phyloP scores from a whole-genome alignment of 1,140 invertebrate genomes.

The Drosophila kurseongensis region DNA sequence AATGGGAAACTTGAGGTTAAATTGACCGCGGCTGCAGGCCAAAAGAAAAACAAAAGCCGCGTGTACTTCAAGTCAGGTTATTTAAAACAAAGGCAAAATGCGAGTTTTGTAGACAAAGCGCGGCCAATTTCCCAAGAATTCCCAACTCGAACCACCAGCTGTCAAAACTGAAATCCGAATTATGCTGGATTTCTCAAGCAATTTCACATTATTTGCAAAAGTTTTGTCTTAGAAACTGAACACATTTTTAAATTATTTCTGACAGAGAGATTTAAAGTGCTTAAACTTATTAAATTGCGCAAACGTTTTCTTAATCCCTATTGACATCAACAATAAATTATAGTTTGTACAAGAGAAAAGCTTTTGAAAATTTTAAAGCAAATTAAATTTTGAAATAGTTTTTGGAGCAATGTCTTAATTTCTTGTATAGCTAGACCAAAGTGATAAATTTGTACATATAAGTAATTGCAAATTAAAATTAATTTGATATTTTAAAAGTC shows the following conservation, averaged over 20 bases:
- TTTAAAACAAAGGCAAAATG: conserved; percentile 32
- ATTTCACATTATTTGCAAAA: neutral
- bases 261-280: neutral
- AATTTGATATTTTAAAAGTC: too few relatives aligned
- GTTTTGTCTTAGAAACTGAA: neutral
- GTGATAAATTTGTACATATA: too few relatives aligned
- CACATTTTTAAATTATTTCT: neutral
- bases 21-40: conserved; percentile 64
- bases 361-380: neutral
- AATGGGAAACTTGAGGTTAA: conserved; percentile 69
- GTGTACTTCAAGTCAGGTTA: conserved; percentile 59
- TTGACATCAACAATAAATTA: neutral
- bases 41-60: conserved; percentile 67
- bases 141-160: conserved; percentile 1
- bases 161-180: conserved; percentile 8
- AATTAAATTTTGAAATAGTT: too few relatives aligned
- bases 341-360: neutral
- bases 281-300: neutral
- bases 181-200: neutral
- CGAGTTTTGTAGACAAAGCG: conserved; percentile 27
- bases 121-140: neutral
- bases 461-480: too few relatives aligned
- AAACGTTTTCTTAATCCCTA: neutral
- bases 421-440: too few relatives aligned
- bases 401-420: too few relatives aligned